Conservation (phyloP, 2,113 vertebrate genomes). For the Ceyx margarethae region DNA sequence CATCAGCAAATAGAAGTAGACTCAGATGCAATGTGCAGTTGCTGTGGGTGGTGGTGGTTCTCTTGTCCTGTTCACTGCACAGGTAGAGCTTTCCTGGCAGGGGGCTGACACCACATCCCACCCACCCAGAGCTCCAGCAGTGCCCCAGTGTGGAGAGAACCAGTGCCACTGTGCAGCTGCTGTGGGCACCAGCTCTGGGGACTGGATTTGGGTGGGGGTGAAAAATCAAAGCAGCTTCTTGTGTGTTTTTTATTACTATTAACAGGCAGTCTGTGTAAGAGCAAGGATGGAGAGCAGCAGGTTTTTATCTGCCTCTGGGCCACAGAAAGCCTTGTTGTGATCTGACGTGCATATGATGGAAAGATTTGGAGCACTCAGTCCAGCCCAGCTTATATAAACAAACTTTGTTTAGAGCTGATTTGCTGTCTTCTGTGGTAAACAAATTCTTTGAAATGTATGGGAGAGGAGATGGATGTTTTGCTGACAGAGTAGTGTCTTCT, state of each 20-base stretch:
- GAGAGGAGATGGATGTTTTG: not conserved
- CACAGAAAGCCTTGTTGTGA: not conserved
- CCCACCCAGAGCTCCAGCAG: not conserved
- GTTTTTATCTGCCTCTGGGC: not conserved
- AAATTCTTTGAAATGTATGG: not conserved
- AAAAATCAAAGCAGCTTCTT: not conserved
- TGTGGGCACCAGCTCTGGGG: not conserved
- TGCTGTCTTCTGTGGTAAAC: not conserved
- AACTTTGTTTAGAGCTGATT: not conserved
- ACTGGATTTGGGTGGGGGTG: not conserved
- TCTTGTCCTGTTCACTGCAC: fast-evolving
- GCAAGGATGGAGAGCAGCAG: not conserved
- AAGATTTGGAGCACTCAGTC: not conserved
- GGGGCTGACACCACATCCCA: not conserved
- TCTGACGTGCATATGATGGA: not conserved
- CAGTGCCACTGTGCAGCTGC: not conserved
- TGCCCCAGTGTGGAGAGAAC: fast-evolving
- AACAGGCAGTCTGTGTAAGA: not conserved
- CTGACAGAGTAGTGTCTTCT: not conserved
- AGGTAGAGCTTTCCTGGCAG: not conserved
- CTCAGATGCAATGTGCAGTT: not conserved
- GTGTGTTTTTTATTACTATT: not conserved
- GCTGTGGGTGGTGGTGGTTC: fast-evolving
- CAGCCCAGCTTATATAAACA: not conserved
- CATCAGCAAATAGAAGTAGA: not conserved